Evolutionary conservation across 92 coral and sea anemone genomes (phyloP).

Genomic region (Umimayanthus chanpuru): DNA sequence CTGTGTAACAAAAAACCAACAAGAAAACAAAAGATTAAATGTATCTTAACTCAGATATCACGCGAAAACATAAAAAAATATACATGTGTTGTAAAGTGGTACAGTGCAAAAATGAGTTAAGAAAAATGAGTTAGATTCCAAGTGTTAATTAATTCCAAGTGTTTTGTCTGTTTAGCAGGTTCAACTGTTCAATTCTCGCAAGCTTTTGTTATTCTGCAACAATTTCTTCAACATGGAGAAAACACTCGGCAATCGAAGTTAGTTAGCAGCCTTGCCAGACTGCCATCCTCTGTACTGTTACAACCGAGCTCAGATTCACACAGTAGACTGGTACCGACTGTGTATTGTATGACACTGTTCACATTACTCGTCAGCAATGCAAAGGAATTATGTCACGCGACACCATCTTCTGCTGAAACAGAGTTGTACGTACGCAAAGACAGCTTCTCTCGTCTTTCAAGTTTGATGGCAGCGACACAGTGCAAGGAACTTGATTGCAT

Average conservation of each 20-base stretch:
- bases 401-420: not conserved
- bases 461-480: constrained; percentile 42
- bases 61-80: too few relatives aligned
- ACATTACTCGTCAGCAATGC: constrained; percentile 47
- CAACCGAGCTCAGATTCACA: constrained; percentile 1
- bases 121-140: too few relatives aligned
- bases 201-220: constrained; percentile 54
- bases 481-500: constrained; percentile 64
- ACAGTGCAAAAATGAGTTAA: too few relatives aligned
- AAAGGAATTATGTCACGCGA: not conserved
- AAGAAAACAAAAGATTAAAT: too few relatives aligned
- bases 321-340: constrained; percentile 37
- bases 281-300: constrained; percentile 60
- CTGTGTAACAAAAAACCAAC: too few relatives aligned
- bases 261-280: constrained; percentile 52
- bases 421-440: not conserved
- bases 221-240: constrained; percentile 59
- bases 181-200: constrained; percentile 41
- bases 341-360: constrained; percentile 53
- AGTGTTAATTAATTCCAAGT: not conserved
- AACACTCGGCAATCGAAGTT: constrained; percentile 34
- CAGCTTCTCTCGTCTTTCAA: constrained; percentile 37
- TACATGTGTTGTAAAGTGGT: too few relatives aligned
- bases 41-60: too few relatives aligned
- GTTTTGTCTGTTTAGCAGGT: constrained; percentile 1